Base-by-base conservation (phyloP, 30 jellyfish, hydroid and myxozoan species). In the Aurelia sp. region DNA sequence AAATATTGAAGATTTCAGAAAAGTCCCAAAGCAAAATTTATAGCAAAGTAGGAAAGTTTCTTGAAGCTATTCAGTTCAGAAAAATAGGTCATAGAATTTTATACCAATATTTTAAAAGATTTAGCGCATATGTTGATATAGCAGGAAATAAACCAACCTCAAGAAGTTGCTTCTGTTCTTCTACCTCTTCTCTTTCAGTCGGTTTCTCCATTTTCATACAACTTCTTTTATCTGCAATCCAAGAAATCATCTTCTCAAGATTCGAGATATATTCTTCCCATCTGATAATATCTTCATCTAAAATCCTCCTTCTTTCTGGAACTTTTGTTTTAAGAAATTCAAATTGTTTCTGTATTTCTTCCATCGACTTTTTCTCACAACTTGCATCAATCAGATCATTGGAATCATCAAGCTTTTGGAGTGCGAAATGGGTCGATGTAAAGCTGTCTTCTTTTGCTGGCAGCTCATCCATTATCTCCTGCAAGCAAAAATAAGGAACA, bases 181-280 rank as follows among this genome's bases (percentile, higher is more conserved):
- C 95, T 11, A 66, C 53, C 6, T 20, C 55, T 30, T 75, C 84
- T 50, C 27, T 86, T 1, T 86, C 95, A 12, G 51, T 86, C 17
- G 95, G 95, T 52, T 86, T 86, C 15, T 66, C 72, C 35, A 76
- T 41, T 8, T 64, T 35, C 85, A 86, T 75, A 5, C 76, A 22
- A 24, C 55, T 52, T 27, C 69, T 63, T 44, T 76, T 74, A 19
- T 47, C 62, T 57, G 53, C 80, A 4, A 86, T 20, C 95, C 95
- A 86, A 7, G 16, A 17, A 50, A 11, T 47, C 89, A 86, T 65
- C 24, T 65, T 67, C 7, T 86, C 90, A 18, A 86, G 38, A 31
- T 47, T 86, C 19, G 12, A 18, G 35, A 76, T 41, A 64, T 71
- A 86, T 13, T 24, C 48, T 16, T 86, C 83, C 95, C 95, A 86